Conservation (phyloP, 2,797 vertebrate species). For the Novumbra hubbsi region DNA sequence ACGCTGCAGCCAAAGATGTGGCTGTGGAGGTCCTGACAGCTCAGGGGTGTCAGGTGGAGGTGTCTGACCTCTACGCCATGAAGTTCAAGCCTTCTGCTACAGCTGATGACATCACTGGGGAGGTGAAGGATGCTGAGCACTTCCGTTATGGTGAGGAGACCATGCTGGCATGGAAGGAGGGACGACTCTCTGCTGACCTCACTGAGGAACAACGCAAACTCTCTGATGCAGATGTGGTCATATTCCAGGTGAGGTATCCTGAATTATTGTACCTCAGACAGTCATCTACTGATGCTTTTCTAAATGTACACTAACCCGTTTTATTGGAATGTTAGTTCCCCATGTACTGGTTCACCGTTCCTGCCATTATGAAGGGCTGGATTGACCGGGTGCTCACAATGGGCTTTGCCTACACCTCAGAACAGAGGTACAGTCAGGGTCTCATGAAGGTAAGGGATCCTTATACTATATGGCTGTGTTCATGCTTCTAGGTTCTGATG, state of each 20-base stretch:
- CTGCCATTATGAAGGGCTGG: constrained; percentile 83
- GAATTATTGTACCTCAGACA: not conserved
- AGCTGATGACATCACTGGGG: constrained; percentile 72
- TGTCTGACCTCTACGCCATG: constrained; percentile 85
- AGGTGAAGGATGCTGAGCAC: constrained; percentile 63
- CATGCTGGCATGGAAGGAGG: constrained; percentile 74
- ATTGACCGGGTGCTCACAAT: constrained; percentile 81
- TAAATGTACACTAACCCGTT: too few species aligned
- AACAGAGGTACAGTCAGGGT: constrained; percentile 70
- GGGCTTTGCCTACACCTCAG: constrained; percentile 77
- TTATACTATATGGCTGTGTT: not conserved
- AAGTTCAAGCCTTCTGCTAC: constrained; percentile 81
- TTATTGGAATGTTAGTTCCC: too few species aligned
- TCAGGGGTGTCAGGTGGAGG: constrained; percentile 71
- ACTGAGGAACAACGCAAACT: constrained; percentile 81
- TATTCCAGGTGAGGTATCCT: constrained; percentile 77
- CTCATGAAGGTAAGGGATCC: constrained; percentile 78
- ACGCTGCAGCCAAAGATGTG: constrained; percentile 72
- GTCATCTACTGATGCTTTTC: too few species aligned
- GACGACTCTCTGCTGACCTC: constrained; percentile 70
- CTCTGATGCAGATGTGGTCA: constrained; percentile 77
- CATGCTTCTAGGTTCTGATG: too few species aligned
- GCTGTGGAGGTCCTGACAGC: constrained; percentile 72
- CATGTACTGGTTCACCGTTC: too few species aligned
- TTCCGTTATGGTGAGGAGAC: constrained; percentile 76